These are phyloP conservation scores for Dreissena rostriformis DNA, from an alignment of 1,140 invertebrate genomes.

Conservation along the genomic window DNA sequence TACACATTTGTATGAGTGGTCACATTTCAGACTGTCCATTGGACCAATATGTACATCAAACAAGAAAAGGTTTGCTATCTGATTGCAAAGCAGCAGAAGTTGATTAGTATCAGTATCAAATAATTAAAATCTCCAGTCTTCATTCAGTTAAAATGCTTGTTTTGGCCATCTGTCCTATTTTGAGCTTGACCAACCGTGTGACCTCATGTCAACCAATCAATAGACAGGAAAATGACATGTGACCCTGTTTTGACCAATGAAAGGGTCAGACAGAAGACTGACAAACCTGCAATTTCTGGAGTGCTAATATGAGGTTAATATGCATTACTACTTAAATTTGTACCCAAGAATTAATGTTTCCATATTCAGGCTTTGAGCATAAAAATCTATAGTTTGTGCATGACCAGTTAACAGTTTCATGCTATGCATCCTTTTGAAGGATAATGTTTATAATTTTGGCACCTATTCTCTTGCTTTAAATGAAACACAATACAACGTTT, in stretches of 20 bases:
- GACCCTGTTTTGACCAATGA: background rate
- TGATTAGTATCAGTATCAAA: background rate
- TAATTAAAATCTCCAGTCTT: background rate
- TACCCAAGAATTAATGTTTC: too few species aligned
- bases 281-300: too few species aligned
- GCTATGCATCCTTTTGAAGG: too few species aligned
- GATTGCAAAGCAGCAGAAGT: background rate
- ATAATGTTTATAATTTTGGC: too few species aligned
- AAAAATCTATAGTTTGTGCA: too few species aligned
- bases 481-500: too few species aligned
- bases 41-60: background rate
- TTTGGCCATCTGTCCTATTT: background rate
- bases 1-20: too few species aligned
- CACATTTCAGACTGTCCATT: too few species aligned
- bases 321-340: background rate
- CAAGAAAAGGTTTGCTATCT: background rate
- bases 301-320: conserved; percentile 1
- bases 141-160: background rate
- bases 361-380: too few species aligned
- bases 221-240: background rate
- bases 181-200: background rate
- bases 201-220: conserved; percentile 12
- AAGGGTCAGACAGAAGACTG: background rate
- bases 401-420: too few species aligned
- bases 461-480: too few species aligned